These are phyloP conservation scores for Proterorhinus semilunaris DNA, from an alignment of 2,113 vertebrate species.

Conservation along the genomic window DNA sequence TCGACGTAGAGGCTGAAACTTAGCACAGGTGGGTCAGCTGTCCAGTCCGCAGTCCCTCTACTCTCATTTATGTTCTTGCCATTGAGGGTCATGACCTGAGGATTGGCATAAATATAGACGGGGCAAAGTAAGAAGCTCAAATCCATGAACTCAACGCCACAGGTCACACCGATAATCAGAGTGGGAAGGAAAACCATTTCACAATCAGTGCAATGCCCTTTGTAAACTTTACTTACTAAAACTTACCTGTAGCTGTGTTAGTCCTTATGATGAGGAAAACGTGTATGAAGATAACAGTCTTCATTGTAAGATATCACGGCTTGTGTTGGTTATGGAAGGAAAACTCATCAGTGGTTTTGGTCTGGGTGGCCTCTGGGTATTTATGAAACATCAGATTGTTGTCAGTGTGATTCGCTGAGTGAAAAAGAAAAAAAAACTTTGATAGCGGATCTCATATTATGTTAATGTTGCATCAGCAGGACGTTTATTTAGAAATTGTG, in stretches of 20 bases:
- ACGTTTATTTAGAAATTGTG: no score
- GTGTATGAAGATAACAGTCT: neutral
- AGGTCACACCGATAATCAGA: neutral
- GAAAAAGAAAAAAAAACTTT: no score
- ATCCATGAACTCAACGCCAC: neutral
- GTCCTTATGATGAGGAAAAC: neutral
- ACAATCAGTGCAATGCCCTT: neutral
- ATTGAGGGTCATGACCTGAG: neutral
- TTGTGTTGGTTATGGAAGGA: neutral
- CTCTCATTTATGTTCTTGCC: neutral
- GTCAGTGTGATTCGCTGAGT: no score
- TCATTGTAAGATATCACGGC: neutral
- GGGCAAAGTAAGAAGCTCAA: neutral
- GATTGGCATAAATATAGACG: neutral
- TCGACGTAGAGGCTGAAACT: no score
- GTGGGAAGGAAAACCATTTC: neutral
- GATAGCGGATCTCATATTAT: no score
- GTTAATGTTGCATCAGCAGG: no score
- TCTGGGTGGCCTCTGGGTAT: no score
- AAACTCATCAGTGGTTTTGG: no score
- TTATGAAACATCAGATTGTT: no score
- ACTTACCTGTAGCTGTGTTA: neutral
- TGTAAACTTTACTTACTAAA: neutral
- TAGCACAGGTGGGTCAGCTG: no score
- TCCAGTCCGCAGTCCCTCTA: neutral